Base-by-base conservation (phyloP, 2,797 vertebrate species). In the Falco rusticolus region DNA sequence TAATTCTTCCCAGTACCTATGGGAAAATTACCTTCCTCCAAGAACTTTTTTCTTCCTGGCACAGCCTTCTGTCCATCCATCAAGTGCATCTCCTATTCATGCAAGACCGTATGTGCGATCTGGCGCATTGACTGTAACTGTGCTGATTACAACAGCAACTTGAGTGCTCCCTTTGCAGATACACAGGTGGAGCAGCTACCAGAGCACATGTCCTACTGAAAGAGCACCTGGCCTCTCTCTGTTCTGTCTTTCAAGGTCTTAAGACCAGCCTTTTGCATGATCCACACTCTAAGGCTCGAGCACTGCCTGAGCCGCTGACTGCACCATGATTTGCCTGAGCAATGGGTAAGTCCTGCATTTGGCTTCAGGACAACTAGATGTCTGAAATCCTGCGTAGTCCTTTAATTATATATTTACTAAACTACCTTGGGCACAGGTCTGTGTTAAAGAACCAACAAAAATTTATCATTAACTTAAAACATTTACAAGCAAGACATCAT, bases 401-500 rank as follows among this genome's bases (percentile, higher is more conserved):
- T 61, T 82, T 43, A 57, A 26, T 81, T 56, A 63, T 5, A 4
- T 39, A 6, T 65, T 93, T 93, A 60, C 16, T 79, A 76, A 79
- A 19, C 74, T 87, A 72, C 3, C 3, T 61, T 6, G 13, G 33
- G 53, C 68, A 76, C 20, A 13, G 1, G 1, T 18, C 41, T 77
- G 6, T 74, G 53, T 48, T 87, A 64, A 89, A 87, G 39, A 68
- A 85, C 83, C 53, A 68, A 68, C 24, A 63, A 29, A 74, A 60
- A n/a, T 11, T 41, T 60, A 84, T 84, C 14, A 77, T 69, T 94
- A 93, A 93, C 88, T 69, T 84, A 37, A 74, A 79, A 48, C 18
- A 26, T 80, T 69, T 51, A 43, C 34, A 60, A 82, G 29, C 13
- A 77, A 83, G 25, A 34, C 22, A 34, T 68, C n/a, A 22, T 2